These are phyloP conservation scores for Malurus cyaneus DNA, from an alignment of 2,113 vertebrate genomes.

Conservation along the genomic window DNA sequence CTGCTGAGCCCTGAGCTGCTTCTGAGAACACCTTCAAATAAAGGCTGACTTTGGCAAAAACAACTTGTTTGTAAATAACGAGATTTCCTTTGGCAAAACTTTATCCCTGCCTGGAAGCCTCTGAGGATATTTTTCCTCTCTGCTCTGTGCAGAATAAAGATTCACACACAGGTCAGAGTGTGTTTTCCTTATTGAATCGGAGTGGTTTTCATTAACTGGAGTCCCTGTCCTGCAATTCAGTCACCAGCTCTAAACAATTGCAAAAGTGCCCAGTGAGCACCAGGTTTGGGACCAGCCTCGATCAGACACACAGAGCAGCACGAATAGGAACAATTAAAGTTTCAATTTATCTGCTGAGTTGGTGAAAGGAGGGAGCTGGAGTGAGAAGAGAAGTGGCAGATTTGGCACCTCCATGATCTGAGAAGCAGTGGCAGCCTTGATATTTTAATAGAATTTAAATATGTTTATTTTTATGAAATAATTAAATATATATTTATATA, in stretches of 20 bases:
- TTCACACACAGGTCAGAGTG: constrained; percentile 24
- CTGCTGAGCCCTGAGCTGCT: constrained; percentile 48
- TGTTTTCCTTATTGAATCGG: not conserved
- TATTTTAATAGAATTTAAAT: not conserved
- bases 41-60: constrained; percentile 70
- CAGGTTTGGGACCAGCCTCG: not conserved
- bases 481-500: no score
- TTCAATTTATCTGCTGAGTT: accelerated
- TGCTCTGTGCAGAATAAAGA: not conserved
- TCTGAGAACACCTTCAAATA: constrained; percentile 70
- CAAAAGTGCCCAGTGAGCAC: not conserved
- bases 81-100: constrained; percentile 54
- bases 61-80: constrained; percentile 65
- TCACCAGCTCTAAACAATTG: not conserved
- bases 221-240: not conserved
- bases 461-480: no score
- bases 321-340: not conserved
- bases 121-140: constrained; percentile 40
- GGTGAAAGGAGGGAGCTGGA: not conserved
- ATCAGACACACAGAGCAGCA: not conserved
- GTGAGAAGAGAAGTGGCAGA: not conserved
- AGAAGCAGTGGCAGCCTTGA: not conserved
- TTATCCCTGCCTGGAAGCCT: constrained; percentile 41
- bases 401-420: not conserved
- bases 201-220: constrained; percentile 58